These are phyloP conservation scores for Mastomys natalensis DNA, from an alignment of 2,113 vertebrate species.

Conservation along the genomic window DNA sequence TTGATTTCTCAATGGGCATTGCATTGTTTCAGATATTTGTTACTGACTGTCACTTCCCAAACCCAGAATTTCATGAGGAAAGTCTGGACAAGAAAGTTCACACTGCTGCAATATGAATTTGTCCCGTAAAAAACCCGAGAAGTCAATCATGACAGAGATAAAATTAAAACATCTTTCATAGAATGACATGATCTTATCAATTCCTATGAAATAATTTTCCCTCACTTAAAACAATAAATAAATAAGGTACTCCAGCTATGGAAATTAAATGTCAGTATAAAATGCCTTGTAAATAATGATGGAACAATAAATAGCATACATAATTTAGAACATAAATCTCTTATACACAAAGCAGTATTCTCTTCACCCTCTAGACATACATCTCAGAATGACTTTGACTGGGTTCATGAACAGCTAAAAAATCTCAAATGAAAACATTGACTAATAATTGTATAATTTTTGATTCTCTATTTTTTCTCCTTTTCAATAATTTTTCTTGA, in stretches of 20 bases:
- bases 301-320: neutral
- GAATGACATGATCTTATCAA: conserved; percentile 1
- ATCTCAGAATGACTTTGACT: neutral
- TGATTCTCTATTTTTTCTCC: neutral
- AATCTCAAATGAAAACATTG: neutral
- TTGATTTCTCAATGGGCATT: neutral
- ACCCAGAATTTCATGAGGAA: neutral
- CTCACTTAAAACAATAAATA: neutral
- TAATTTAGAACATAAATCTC: neutral
- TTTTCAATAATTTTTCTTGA: neutral
- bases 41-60: neutral
- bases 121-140: neutral
- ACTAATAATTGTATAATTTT: neutral
- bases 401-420: neutral
- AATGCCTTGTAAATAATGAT: neutral
- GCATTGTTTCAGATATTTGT: neutral
- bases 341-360: neutral
- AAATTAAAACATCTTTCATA: conserved; percentile 35
- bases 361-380: neutral
- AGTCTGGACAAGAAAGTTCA: neutral
- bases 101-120: neutral
- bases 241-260: neutral
- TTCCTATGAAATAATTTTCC: neutral
- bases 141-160: neutral
- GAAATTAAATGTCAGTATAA: conserved; percentile 4